Evolutionary conservation across 2,113 vertebrate species (phyloP), one percentile per base, ranked within the genome.

Genomic region (Oncorhynchus kisutch): DNA sequence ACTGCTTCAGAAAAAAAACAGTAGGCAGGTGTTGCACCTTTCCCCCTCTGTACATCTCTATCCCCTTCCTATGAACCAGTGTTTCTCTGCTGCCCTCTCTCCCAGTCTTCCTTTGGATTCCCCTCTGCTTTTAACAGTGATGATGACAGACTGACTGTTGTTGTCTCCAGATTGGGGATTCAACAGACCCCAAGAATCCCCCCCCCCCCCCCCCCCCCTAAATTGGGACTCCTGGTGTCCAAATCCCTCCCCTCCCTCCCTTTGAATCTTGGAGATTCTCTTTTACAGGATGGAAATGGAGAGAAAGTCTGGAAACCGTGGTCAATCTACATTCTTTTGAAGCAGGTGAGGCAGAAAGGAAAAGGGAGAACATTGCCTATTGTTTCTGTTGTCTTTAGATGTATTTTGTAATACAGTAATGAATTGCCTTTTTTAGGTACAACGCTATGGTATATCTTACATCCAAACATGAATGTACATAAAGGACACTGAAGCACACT

Each of bases 91-190:
- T 86, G 73, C 80, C 80, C 84, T 75, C 65, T 84, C 62, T 85
- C 31, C 78, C 83, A 75, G 79, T 81, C 80, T 39, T 34, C 67
- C 20, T 81, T 73, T 88, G 79, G 80, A 82, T 80, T 72, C 85
- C 86, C 65, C 79, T 74, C 86, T 81, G 78, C 81, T 82, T 68
- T 18, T 29, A 68, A 71, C 86, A 74, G 86, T 83, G 81, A 87
- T 89, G 82, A 82, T 91, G 82, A 83, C 81, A 90, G 86, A 91
- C 88, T 83, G 84, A 94, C 88, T 90, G 39, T 92, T 92, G 91
- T 94, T 92, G 91, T 93, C 89, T 92, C 91, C 87, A 92, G 85
- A 92, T 92, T 78, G 83, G 87, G 79, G 51, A 81, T 83, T 82
- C 77, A 77, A 69, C 51, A 51, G 84, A 74, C 77, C 72, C 67